A percentile compares a stretch with the other conserved stretches of the same genome.
Evolutionary conservation across 1,140 invertebrate species (phyloP).

Genomic region (Drosophila truncata): DNA sequence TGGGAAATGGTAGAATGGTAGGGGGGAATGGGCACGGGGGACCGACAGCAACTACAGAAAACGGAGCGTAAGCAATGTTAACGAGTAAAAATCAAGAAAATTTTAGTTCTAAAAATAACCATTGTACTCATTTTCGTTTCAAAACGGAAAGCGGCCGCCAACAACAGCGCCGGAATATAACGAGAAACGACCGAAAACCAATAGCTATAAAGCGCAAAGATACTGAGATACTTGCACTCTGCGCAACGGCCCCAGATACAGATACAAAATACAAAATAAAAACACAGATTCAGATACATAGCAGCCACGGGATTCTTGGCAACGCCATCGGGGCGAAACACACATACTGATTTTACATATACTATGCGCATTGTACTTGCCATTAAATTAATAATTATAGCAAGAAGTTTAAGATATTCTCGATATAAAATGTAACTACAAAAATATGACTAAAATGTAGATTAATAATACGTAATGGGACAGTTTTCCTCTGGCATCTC

Average conservation of each 20-base stretch:
- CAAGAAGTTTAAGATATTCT: not conserved
- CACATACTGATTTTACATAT: conserved; percentile 30
- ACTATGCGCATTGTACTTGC: conserved; percentile 14
- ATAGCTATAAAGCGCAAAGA: conserved; percentile 76
- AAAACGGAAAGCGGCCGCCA: conserved; percentile 66
- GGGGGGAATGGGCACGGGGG: not conserved
- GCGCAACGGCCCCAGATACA: conserved; percentile 37
- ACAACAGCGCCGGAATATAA: conserved; percentile 47
- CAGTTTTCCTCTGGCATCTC: not conserved
- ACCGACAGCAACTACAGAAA: conserved; percentile 56
- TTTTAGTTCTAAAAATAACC: conserved; percentile 82
- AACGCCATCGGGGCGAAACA: conserved; percentile 22
- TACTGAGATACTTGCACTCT: conserved; percentile 57
- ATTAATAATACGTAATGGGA: too few relatives aligned
- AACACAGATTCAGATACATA: conserved; percentile 1
- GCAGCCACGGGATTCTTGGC: conserved; percentile 36
- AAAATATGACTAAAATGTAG: not conserved
- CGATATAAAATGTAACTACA: not conserved
- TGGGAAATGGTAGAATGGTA: not conserved
- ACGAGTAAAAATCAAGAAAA: conserved; percentile 79
- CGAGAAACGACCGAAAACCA: conserved; percentile 64
- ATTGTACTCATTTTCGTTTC: conserved; percentile 78
- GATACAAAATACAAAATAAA: conserved; percentile 1
- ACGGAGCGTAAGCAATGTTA: conserved; percentile 79
- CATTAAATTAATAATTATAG: conserved; percentile 17